phyloP scores from a whole-genome alignment of 1,140 invertebrate genomes.

The Pollicipes pollicipes region DNA sequence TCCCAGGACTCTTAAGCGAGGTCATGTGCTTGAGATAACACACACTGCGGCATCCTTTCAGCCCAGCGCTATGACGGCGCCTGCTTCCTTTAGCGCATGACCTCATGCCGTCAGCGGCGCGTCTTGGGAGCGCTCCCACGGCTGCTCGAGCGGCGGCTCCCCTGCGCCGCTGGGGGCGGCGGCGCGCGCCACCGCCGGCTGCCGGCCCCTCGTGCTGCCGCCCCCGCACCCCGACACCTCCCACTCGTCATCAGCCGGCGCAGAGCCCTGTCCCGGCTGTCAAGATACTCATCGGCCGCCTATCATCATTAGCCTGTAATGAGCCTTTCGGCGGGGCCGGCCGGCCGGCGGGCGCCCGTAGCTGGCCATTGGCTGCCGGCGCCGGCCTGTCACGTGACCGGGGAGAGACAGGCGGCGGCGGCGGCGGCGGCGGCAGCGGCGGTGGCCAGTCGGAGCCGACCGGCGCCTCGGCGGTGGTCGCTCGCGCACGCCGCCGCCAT shows the following conservation, averaged over 20 bases:
- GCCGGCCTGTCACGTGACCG: neutral
- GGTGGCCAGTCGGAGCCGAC: no score
- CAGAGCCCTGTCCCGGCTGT: neutral
- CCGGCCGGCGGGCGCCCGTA: no score
- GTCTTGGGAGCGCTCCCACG: no score
- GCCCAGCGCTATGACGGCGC: no score
- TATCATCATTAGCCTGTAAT: constrained; percentile 1
- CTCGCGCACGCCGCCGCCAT: neutral
- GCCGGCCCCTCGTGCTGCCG: neutral
- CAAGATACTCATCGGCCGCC: neutral
- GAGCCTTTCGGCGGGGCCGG: neutral
- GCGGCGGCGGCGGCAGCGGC: no score
- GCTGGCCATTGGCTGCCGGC: neutral
- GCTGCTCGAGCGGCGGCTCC: neutral
- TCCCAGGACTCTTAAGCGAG: no score
- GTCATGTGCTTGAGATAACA: no score
- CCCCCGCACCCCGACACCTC: no score
- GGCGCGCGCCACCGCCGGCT: neutral
- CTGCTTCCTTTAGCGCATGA: neutral
- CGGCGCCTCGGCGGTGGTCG: no score
- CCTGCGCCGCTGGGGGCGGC: neutral
- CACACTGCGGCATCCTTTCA: no score
- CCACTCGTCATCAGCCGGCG: neutral
- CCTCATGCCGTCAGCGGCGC: neutral
- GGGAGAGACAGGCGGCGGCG: no score